Evolutionary conservation across 1,140 invertebrate species (phyloP).

Genomic region (Tribolium madens): DNA sequence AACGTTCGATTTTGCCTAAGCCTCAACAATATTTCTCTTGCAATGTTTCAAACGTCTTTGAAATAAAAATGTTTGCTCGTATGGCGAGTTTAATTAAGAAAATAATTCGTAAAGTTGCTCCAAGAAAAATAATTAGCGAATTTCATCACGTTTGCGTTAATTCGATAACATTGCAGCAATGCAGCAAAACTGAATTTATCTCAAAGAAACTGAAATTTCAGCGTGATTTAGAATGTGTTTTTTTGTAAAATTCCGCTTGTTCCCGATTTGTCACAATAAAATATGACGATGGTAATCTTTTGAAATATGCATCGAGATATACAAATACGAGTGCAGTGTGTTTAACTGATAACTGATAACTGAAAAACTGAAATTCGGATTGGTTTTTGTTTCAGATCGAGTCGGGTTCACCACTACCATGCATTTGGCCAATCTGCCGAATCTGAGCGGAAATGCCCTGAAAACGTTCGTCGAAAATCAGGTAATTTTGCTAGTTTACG

Average conservation of each 20-base stretch:
- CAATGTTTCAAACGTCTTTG: too few species aligned
- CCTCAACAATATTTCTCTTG: too few species aligned
- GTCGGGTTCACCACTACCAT: conserved; percentile 72
- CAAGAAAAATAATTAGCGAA: conserved; percentile 8
- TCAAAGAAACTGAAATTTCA: neutral
- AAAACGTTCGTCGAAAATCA: conserved; percentile 53
- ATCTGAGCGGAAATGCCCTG: conserved; percentile 46
- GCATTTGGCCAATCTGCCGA: conserved; percentile 55
- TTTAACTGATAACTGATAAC: neutral
- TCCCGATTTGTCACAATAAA: conserved; percentile 18
- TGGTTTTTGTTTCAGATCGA: conserved; percentile 75
- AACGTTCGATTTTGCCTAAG: too few species aligned
- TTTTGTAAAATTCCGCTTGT: conserved; percentile 10
- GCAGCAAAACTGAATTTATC: too few species aligned
- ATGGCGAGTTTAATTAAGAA: too few species aligned
- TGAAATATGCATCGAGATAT: conserved; percentile 1
- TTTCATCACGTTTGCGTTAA: too few species aligned
- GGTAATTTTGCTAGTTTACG: conserved; percentile 48
- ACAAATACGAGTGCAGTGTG: neutral
- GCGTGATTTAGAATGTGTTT: neutral
- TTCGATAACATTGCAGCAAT: too few species aligned
- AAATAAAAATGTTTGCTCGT: too few species aligned
- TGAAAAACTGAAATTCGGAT: conserved; percentile 23
- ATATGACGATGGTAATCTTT: conserved; percentile 5
- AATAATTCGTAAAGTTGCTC: too few species aligned